These are phyloP conservation scores for Metalampra italica DNA, from an alignment of 2,888 invertebrate genomes.

Conservation along the genomic window DNA sequence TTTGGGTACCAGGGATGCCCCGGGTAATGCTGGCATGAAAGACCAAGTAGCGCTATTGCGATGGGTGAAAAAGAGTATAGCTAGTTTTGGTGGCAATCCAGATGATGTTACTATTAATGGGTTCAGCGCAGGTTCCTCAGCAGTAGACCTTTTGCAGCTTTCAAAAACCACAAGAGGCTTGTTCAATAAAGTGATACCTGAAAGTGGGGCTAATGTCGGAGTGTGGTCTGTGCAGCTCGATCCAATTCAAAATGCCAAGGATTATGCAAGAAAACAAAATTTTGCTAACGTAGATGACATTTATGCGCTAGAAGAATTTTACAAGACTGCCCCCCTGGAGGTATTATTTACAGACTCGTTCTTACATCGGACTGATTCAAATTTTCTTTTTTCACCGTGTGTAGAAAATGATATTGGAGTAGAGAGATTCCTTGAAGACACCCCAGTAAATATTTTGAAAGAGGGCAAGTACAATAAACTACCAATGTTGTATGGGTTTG, in stretches of 20 bases:
- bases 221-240: conserved; percentile 31
- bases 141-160: conserved; percentile 38
- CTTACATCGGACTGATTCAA: conserved; percentile 20
- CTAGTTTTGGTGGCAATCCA: conserved; percentile 43
- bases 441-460: conserved; percentile 35
- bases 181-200: conserved; percentile 40
- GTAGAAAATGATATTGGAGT: conserved; percentile 22
- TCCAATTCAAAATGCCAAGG: conserved; percentile 35
- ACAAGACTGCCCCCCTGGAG: conserved; percentile 29
- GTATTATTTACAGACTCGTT: conserved; percentile 21
- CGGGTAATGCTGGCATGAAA: conserved; percentile 46
- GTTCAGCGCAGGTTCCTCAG: conserved; percentile 35
- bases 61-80: conserved; percentile 46
- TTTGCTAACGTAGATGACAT: conserved; percentile 32
- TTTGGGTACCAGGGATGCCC: conserved; percentile 30
- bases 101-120: conserved; percentile 42
- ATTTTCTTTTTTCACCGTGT: conserved; percentile 14
- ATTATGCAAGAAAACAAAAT: conserved; percentile 24
- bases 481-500: conserved; percentile 42
- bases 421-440: conserved; percentile 34
- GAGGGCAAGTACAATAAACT: conserved; percentile 29
- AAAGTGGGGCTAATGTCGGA: conserved; percentile 37
- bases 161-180: conserved; percentile 33
- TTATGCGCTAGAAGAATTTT: conserved; percentile 38
- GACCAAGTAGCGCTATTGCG: conserved; percentile 40